Base-by-base conservation (phyloP, 1,140 invertebrate genomes). In the Sipha flava region DNA sequence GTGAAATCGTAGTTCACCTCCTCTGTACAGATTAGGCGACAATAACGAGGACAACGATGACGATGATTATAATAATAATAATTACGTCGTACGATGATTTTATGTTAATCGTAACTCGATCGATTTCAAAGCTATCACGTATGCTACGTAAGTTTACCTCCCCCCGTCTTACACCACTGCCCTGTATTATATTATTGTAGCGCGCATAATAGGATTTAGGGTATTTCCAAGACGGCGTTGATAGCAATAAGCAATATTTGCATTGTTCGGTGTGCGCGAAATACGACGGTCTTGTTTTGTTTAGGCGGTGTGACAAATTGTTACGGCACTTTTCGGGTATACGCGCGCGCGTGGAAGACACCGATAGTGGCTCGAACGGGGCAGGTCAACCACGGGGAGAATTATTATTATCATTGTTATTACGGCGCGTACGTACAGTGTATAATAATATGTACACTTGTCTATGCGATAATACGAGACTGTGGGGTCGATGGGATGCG, bases 221-320 rank as follows among this genome's bases (percentile, higher is more conserved):
- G 43, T 23, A 31, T 23, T 26, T 59, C 57, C 29, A 26, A 59
- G 57, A 59, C 23, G 47, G 45, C 40, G 45, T n/a, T 72, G 31
- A 54, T 54, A 75, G 10, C 49, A 40, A 75, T 54, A 40, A 23
- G 47, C 72, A 37, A 75, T 75, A 75, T 75, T 75, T 75, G 47
- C 72, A 34, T 52, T 66, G 21, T 66, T 40, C 12, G 64, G 31
- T 2, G 0, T 2, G 12, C n/a, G 14, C 59, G 31, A 40, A 10
- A 31, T 31, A n/a, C 45, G 16, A 2, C 3, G 10, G 37, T 43
- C 34, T 43, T 34, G 47, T 77, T 77, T 77, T 40, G 73, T 57
- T 57, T 57, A 40, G 29, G 7, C 9, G 37, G 45, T 37, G 54
- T 59, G n/a, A 59, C 52, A 59, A 77, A 59, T 77, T 77, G 59